A percentile compares a stretch with the other conserved stretches of the same genome.
These are phyloP conservation scores for Hippocampus abdominalis DNA, from an alignment of 2,113 vertebrate species.

Conservation along the genomic window DNA sequence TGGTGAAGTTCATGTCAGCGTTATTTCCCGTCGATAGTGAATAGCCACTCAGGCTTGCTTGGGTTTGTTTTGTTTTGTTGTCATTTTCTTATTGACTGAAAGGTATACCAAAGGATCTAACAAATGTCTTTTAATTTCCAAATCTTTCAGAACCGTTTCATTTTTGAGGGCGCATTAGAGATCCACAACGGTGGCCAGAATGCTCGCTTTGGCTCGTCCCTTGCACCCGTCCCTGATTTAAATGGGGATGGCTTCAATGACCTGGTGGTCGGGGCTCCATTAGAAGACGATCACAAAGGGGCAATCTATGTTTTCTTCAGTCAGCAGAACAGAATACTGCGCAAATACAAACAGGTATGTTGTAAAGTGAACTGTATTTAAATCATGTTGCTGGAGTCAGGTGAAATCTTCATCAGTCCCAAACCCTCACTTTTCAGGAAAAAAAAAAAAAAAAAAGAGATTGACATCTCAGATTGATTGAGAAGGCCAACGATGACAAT, in stretches of 20 bases:
- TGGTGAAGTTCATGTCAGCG: not conserved
- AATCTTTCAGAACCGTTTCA: constrained; percentile 73
- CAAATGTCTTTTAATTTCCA: not conserved
- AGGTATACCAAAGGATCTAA: not conserved
- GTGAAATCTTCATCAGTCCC: not conserved
- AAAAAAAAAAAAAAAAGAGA: not conserved
- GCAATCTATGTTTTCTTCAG: constrained; percentile 88
- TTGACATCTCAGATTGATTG: too few species aligned
- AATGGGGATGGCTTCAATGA: constrained; percentile 92
- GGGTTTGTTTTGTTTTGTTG: not conserved
- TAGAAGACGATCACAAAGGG: constrained; percentile 87
- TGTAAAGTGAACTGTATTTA: not conserved
- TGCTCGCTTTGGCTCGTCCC: constrained; percentile 87
- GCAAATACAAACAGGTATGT: constrained; percentile 87
- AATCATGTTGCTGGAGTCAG: not conserved
- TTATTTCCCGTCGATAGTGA: not conserved
- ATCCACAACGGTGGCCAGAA: constrained; percentile 85
- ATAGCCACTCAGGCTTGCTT: not conserved
- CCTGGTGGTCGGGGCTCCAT: constrained; percentile 85
- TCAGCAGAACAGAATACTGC: constrained; percentile 74
- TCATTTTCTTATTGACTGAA: not conserved
- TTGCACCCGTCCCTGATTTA: constrained; percentile 84
- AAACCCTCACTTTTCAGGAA: not conserved
- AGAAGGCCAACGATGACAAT: too few species aligned
- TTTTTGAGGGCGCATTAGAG: constrained; percentile 76